Percentiles rank a stretch among this genome's conserved stretches.
Evolutionary conservation across 2,113 vertebrate genomes (phyloP).

Genomic region (Amia ocellicauda): DNA sequence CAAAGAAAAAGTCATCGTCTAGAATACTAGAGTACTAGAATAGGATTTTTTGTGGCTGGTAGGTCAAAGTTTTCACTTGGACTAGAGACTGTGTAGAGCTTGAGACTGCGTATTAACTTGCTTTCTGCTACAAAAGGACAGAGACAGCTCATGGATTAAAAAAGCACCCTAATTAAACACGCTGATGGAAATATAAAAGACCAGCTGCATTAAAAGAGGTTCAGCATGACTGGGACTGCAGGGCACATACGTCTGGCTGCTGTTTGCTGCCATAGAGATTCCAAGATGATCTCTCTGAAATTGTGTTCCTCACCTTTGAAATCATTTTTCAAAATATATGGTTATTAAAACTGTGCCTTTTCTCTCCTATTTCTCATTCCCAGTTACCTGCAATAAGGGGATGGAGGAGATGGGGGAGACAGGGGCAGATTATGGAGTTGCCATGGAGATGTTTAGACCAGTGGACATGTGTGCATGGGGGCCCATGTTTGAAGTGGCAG

Average conservation of each 20-base stretch:
- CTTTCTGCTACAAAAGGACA: too few species aligned
- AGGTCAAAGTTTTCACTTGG: too few species aligned
- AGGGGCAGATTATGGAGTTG: slow-evolving; percentile 56
- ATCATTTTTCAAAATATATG: slow-evolving; percentile 35
- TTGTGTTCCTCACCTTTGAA: slow-evolving; percentile 37
- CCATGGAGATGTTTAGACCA: slow-evolving; percentile 52
- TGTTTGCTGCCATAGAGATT: not conserved
- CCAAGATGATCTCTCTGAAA: not conserved
- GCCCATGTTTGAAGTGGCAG: slow-evolving; percentile 67
- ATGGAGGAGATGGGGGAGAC: slow-evolving; percentile 3
- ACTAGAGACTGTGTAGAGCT: too few species aligned
- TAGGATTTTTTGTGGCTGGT: too few species aligned
- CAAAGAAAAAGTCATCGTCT: too few species aligned
- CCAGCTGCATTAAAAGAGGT: too few species aligned
- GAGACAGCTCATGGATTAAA: too few species aligned
- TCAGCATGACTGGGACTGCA: not conserved
- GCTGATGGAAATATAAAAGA: too few species aligned
- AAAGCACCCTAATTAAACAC: too few species aligned
- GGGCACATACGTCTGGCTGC: not conserved
- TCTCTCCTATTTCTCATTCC: slow-evolving; percentile 30
- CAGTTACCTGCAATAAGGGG: slow-evolving; percentile 36
- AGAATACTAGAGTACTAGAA: too few species aligned
- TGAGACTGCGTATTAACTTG: too few species aligned
- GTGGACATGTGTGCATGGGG: slow-evolving; percentile 47
- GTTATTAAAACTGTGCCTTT: slow-evolving; percentile 20